Percentiles rank a stretch among this genome's conserved stretches.
These are phyloP conservation scores for Luscinia luscinia DNA, from an alignment of 2,797 vertebrate genomes.

Conservation along the genomic window DNA sequence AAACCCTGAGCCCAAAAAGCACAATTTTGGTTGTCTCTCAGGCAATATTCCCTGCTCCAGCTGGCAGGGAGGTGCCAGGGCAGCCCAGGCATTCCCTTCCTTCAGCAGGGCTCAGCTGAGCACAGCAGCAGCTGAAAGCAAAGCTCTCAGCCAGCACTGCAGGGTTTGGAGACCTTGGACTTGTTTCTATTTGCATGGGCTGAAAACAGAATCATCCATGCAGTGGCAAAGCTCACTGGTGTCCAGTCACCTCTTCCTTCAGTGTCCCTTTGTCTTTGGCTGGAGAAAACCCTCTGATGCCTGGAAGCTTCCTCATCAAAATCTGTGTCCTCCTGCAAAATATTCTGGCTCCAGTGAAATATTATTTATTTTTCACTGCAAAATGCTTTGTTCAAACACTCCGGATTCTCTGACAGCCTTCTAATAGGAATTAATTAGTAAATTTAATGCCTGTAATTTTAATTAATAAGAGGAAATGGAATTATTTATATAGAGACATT, in stretches of 20 bases:
- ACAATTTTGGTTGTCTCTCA: not conserved
- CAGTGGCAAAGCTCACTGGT: not conserved
- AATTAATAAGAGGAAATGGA: not conserved
- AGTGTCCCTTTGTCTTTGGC: conserved; percentile 1
- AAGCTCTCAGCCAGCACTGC: not conserved
- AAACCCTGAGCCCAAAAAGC: not conserved
- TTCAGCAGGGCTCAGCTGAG: not conserved
- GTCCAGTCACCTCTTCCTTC: not conserved
- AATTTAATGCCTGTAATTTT: not conserved
- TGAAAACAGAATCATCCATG: not conserved
- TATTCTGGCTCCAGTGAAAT: not conserved
- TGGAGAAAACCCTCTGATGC: not conserved
- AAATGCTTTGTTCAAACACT: not conserved
- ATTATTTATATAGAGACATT: not conserved
- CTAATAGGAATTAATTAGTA: not conserved
- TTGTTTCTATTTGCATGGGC: not conserved
- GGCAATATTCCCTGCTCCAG: fast-evolving
- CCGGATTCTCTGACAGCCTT: not conserved
- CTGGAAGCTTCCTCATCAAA: not conserved
- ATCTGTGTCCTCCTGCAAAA: not conserved
- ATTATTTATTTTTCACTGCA: not conserved
- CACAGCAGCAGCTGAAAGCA: not conserved
- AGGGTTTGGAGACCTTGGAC: not conserved
- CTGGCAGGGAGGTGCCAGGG: not conserved
- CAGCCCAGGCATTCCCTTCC: not conserved